Percentiles rank a stretch among this genome's conserved stretches.
phyloP scores from a whole-genome alignment of 1,140 invertebrate species.

The Bradysia coprophila region DNA sequence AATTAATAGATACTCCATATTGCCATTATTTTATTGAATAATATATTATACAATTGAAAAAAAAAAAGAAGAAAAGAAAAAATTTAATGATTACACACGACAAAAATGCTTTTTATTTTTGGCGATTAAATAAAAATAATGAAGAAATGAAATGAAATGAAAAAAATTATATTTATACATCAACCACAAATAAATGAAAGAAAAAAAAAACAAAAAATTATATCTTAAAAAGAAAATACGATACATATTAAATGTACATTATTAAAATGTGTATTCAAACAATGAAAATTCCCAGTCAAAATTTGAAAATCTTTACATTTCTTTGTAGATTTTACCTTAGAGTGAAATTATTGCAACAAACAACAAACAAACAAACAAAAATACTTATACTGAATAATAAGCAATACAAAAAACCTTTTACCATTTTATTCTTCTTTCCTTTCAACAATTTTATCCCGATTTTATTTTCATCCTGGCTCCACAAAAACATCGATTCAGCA shows the following conservation, averaged over 20 bases:
- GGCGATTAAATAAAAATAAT: conserved; percentile 1
- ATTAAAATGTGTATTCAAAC: background rate
- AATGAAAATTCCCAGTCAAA: too few relatives aligned
- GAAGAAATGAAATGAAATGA: background rate
- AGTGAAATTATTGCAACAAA: too few relatives aligned
- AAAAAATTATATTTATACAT: background rate
- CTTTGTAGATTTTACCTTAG: too few relatives aligned
- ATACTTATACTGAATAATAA: too few relatives aligned
- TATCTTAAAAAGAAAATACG: background rate
- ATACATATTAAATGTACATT: background rate
- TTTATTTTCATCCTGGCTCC: too few relatives aligned
- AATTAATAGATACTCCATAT: conserved; percentile 4
- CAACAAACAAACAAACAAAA: too few relatives aligned
- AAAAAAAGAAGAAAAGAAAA: background rate
- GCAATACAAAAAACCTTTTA: too few relatives aligned
- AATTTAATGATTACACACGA: too few relatives aligned
- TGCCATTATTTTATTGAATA: conserved; percentile 3
- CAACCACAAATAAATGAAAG: background rate
- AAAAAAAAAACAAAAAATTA: background rate
- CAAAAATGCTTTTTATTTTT: conserved; percentile 4
- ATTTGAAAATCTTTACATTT: too few relatives aligned
- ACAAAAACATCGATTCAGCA: too few relatives aligned
- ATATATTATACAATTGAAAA: background rate
- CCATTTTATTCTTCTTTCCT: too few relatives aligned
- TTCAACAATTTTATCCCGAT: too few relatives aligned